Base-by-base conservation (phyloP, 2,797 vertebrate species). In the Manis crassicaudata region DNA sequence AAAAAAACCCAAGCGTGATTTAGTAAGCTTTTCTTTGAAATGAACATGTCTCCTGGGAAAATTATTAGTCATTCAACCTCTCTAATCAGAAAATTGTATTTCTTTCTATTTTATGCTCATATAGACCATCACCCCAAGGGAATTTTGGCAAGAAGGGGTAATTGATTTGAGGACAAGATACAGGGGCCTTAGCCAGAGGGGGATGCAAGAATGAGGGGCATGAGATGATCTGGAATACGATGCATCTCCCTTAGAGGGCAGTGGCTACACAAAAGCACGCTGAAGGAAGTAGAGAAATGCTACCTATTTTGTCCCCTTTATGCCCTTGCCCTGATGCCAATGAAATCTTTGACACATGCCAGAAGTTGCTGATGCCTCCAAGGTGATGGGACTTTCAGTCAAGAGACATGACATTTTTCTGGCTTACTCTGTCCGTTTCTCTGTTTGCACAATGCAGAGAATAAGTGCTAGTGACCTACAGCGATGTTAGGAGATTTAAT, bases 381-480 rank as follows among this genome's bases (percentile, higher is more conserved):
- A 73, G 75, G 80, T 68, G 95, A 83, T 63, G 18, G 54, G 35
- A 73, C 90, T 94, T 92, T 94, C 88, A 90, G 77, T 73, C 70
- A 86, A 95, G 58, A 96, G 40, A 88, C 76, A 75, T 58, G 68
- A 81, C 54, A 18, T 60, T 72, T 82, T 79, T 92, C 40, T 90
- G 88, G 85, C 63, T 97, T 67, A 54, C 32, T 93, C 52, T 86
- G 40, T 82, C 81, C 65, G 35, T 97, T 86, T 86, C 79, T 94
- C 67, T 82, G 86, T 94, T 96, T 95, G 80, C 89, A 84, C 88
- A 97, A 87, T 25, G 35, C 29, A 90, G 80, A 93, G 80, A 95
- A 73, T 90, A 83, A 94, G 58, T 88, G 29, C 21, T 80, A 72
- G 35, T 94, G 90, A 97, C 85, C 88, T 92, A 94, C 67, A 90